Evolutionary conservation across 1,140 invertebrate genomes (phyloP).

Genomic region (Bombus waltoni): DNA sequence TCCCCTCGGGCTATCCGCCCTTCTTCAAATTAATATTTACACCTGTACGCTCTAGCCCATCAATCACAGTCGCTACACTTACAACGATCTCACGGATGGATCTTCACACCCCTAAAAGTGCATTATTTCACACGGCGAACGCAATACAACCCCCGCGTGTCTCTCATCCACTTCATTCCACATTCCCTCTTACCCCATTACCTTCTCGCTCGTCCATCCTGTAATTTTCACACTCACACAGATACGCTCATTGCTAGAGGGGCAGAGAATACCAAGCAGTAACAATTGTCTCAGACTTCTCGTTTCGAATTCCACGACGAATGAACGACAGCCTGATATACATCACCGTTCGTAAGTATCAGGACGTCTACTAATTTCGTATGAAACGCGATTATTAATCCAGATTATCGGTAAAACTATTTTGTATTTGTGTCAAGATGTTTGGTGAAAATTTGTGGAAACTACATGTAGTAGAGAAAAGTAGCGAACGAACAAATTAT

Average conservation of each 20-base stretch:
- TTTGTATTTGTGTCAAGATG: no score
- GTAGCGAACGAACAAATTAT: no score
- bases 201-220: not conserved
- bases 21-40: conserved; percentile 25
- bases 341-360: no score
- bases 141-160: not conserved
- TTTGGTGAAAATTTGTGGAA: no score
- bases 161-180: not conserved
- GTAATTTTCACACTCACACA: not conserved
- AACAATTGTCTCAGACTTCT: not conserved
- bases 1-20: no score
- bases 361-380: no score
- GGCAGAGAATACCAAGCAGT: not conserved
- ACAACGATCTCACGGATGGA: not conserved
- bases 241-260: no score
- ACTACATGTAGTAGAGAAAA: no score
- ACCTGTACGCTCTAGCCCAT: conserved; percentile 5
- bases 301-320: not conserved
- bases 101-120: not conserved
- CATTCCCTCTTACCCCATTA: conserved; percentile 16
- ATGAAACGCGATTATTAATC: no score
- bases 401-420: no score
- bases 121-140: not conserved
- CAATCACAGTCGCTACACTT: conserved; percentile 8
- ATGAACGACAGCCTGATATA: not conserved